Percentiles rank a stretch among this genome's conserved stretches.
These are phyloP conservation scores for Enteromius paludinosus DNA, from an alignment of 2,797 vertebrate genomes.

Conservation along the genomic window DNA sequence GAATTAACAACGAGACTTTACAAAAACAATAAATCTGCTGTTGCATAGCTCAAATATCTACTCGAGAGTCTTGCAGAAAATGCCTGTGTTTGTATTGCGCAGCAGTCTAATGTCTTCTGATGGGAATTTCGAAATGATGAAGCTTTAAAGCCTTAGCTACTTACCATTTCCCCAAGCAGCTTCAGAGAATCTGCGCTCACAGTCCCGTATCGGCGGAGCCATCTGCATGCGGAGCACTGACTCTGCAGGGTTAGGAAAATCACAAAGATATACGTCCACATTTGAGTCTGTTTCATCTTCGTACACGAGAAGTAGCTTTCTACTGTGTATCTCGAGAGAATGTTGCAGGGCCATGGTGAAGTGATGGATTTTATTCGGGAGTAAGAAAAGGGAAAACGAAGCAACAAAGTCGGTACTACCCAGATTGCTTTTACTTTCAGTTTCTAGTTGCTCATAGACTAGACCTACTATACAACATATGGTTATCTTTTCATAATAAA, in stretches of 20 bases:
- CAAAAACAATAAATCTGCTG: background rate
- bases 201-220: constrained; percentile 32
- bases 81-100: background rate
- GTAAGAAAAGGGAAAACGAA: constrained; percentile 53
- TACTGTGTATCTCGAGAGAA: background rate
- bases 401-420: background rate
- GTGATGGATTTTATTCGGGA: constrained; percentile 27
- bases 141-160: background rate
- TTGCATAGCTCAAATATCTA: background rate
- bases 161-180: constrained; percentile 39
- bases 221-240: constrained; percentile 32
- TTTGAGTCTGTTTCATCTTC: constrained; percentile 25
- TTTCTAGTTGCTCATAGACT: background rate
- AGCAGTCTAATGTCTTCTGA: background rate
- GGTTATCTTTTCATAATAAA: background rate
- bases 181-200: background rate
- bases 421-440: constrained; percentile 21
- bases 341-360: constrained; percentile 28
- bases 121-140: background rate
- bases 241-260: constrained; percentile 28
- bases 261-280: constrained; percentile 33
- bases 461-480: background rate
- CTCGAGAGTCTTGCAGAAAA: background rate
- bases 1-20: background rate
- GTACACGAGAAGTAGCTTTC: background rate